Base-by-base conservation (phyloP, 2,113 vertebrate genomes). In the Erythrocercus mccallii region DNA sequence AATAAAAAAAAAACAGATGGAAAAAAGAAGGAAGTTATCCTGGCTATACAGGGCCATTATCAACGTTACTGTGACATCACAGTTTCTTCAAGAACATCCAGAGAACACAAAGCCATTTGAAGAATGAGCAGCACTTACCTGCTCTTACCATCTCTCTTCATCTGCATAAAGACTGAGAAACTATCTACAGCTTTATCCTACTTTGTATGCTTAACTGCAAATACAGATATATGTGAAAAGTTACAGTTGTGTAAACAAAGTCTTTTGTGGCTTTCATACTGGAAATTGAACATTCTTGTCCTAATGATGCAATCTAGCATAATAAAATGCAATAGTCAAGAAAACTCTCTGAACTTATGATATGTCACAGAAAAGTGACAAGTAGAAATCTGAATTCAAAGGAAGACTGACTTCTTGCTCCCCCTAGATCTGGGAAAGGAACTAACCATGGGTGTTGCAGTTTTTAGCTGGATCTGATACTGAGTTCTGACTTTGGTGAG, bases 221-320 rank as follows among this genome's bases (percentile, higher is more conserved):
- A 57, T 84, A 70, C 17, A 81, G 53, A 35, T 40, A 16, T 15
- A 7, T 65, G 18, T 81, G 81, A 94, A 89, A 71, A 28, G 54
- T 25, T 81, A 19, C 33, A 47, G 30, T 27, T 47, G 6, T 65
- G 51, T 66, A 86, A 80, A 66, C 24, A 81, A 9, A 12, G 19
- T 5, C 16, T 88, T 28, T 60, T 80, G 31, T 65, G 50, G 22
- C 6, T 86, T 65, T 66, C 84, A n/a, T 44, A 27, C 8, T 69
- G 45, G 40, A 90, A 92, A 90, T 86, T 31, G 69, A 80, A 51
- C 27, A 38, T 82, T 92, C 61, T 66, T 81, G 13, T 56, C 35
- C 33, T 25, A 90, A 68, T 50, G 4, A 68, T 50, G 21, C 6
- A 74, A 58, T 38, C 21, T 53, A 48, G 27, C 56, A 69, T 28